A percentile compares a stretch with the other conserved stretches of the same genome.
Evolutionary conservation across 1,140 invertebrate species (phyloP).

Genomic region (Drosophila setifemur): DNA sequence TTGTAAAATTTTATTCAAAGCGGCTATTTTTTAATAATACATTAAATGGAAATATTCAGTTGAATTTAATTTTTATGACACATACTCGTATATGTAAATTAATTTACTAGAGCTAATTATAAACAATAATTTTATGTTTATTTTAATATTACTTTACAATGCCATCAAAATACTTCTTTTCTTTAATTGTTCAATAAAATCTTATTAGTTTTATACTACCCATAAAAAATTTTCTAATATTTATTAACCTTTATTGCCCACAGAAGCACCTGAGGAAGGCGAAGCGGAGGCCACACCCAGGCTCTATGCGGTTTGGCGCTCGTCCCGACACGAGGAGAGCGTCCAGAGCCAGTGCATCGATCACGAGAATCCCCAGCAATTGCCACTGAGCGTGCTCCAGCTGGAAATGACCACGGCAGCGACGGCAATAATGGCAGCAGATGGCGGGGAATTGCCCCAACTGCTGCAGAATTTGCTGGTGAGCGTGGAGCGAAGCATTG

Average conservation of each 20-base stretch:
- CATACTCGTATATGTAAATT: too few relatives aligned
- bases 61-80: too few relatives aligned
- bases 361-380: slow-evolving; percentile 44
- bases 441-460: slow-evolving; percentile 84
- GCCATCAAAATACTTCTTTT: too few relatives aligned
- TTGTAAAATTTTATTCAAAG: too few relatives aligned
- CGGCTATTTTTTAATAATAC: too few relatives aligned
- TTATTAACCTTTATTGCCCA: too few relatives aligned
- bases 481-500: slow-evolving; percentile 87
- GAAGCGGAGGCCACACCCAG: slow-evolving; percentile 55
- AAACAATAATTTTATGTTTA: too few relatives aligned
- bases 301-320: slow-evolving; percentile 79
- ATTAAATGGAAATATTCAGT: too few relatives aligned
- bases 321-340: slow-evolving; percentile 51
- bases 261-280: slow-evolving; percentile 27
- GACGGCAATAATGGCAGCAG: slow-evolving; percentile 44
- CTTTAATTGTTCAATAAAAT: too few relatives aligned
- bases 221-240: neutral
- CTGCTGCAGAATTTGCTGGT: slow-evolving; percentile 86
- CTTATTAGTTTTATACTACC: too few relatives aligned
- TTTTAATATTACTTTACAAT: too few relatives aligned
- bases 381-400: slow-evolving; percentile 61
- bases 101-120: too few relatives aligned
- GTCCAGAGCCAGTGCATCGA: slow-evolving; percentile 62
- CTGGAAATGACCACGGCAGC: slow-evolving; percentile 69